Conservation (phyloP, 2,797 vertebrate genomes). For the Rhynchonycteris naso region DNA sequence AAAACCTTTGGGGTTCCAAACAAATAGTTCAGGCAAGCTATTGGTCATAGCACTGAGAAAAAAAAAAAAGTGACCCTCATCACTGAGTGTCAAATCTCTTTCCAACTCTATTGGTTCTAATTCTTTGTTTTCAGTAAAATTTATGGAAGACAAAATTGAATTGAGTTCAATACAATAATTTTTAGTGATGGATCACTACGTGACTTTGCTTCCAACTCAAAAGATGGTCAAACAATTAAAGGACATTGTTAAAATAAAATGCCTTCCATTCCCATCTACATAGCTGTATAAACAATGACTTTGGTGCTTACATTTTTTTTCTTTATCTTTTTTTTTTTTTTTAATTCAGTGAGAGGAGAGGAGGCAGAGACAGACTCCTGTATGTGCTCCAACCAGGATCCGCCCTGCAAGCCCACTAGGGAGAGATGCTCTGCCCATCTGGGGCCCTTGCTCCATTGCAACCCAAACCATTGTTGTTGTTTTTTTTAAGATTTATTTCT, state of each 20-base stretch:
- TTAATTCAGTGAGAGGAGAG: too few species aligned
- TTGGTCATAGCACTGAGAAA: not conserved
- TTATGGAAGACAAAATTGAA: constrained; percentile 3
- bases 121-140: not conserved
- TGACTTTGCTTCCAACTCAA: not conserved
- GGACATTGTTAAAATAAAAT: not conserved
- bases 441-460: too few species aligned
- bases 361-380: too few species aligned
- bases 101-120: not conserved
- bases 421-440: too few species aligned
- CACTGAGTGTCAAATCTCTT: not conserved
- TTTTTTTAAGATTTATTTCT: too few species aligned
- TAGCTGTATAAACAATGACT: not conserved
- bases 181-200: not conserved
- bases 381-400: too few species aligned
- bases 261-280: not conserved
- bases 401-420: too few species aligned
- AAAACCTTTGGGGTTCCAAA: not conserved
- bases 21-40: not conserved
- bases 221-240: not conserved
- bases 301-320: not conserved
- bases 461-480: too few species aligned
- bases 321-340: too few species aligned
- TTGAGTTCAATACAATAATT: not conserved
- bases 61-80: not conserved